Conservation (phyloP, 1,140 invertebrate genomes). For the Neoseiulus cucumeris region DNA sequence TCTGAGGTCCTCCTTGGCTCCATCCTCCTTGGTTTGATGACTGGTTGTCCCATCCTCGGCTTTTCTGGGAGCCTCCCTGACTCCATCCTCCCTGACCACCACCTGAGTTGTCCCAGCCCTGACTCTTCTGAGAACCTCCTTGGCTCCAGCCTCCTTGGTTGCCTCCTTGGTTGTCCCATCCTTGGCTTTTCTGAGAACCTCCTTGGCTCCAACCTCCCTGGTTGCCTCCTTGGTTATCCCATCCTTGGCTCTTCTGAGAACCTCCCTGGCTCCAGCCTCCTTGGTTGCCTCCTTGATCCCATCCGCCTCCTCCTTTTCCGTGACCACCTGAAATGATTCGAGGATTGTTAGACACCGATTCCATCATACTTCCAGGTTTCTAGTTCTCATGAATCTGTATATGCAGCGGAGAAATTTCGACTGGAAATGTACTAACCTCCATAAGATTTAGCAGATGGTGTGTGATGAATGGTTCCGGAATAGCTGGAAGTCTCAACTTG, state of each 20-base stretch:
- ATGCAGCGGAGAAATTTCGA: no score
- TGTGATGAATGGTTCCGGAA: conserved; percentile 2
- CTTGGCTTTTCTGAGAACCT: not conserved
- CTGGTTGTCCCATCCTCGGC: no score
- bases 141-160: not conserved
- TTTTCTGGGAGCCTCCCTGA: not conserved
- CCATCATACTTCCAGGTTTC: no score
- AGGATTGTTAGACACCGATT: no score
- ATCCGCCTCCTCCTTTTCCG: not conserved
- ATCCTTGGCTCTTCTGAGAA: no score
- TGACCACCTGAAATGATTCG: not conserved
- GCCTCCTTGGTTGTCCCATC: not conserved
- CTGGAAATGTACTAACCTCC: not conserved
- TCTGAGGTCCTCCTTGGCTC: not conserved
- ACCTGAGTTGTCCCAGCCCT: not conserved
- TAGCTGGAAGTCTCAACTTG: conserved; percentile 1
- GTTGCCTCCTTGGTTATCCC: not conserved
- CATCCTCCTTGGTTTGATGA: not conserved
- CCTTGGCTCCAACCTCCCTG: not conserved
- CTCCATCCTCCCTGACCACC: not conserved
- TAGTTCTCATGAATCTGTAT: no score
- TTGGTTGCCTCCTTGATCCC: conserved; percentile 3
- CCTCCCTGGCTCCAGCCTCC: no score
- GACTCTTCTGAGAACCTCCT: not conserved
- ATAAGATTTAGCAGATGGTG: not conserved